A percentile compares a stretch with the other conserved stretches of the same genome.
Conservation (phyloP, 1,140 invertebrate species). For the Daktulosphaira vitifoliae region DNA sequence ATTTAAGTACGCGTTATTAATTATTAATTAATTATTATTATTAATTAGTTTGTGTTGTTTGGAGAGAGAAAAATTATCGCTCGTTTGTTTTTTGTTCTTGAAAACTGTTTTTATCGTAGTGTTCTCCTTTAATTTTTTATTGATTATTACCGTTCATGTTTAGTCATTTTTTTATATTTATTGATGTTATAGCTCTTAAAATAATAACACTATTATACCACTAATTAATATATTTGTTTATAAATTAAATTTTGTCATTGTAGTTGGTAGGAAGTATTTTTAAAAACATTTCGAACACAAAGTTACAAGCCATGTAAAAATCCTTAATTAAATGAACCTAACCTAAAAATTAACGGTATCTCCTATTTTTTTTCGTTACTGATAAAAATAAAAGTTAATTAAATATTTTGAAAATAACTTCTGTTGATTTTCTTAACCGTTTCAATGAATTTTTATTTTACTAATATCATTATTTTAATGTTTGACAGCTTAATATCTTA, state of each 20-base stretch:
- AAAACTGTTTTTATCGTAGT: background rate
- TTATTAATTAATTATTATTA: constrained; percentile 12
- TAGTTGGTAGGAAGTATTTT: background rate
- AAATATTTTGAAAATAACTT: no score
- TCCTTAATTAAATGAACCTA: constrained; percentile 13
- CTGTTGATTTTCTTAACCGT: no score
- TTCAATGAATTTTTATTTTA: no score
- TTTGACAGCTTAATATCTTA: no score
- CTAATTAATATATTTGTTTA: no score
- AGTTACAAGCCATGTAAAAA: constrained; percentile 2
- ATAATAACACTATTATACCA: background rate
- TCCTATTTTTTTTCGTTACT: no score
- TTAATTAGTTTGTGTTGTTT: constrained; percentile 19
- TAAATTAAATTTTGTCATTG: constrained; percentile 8
- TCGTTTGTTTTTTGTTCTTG: constrained; percentile 3
- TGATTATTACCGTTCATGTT: constrained; percentile 1
- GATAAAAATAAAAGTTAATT: no score
- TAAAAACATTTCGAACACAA: background rate
- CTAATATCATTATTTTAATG: no score
- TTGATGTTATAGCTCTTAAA: constrained; percentile 20
- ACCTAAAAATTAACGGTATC: no score
- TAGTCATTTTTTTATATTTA: constrained; percentile 17
- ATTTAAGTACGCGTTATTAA: constrained; percentile 25
- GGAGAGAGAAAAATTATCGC: constrained; percentile 19
- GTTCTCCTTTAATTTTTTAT: constrained; percentile 3